A percentile compares a stretch with the other conserved stretches of the same genome.
phyloP scores from a whole-genome alignment of 1,140 invertebrate genomes.

The Orius insidiosus region DNA sequence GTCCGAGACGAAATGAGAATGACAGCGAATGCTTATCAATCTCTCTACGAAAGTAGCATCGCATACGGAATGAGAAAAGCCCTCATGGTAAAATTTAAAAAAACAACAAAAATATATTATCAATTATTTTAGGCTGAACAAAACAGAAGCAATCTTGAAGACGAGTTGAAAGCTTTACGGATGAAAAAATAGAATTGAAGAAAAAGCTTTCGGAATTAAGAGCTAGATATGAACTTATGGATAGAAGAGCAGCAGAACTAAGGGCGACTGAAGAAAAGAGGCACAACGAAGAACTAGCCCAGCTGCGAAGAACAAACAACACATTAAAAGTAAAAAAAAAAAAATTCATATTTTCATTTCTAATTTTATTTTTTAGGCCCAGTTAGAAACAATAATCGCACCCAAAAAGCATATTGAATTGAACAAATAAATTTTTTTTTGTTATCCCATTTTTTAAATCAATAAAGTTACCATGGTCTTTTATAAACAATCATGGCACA shows the following conservation, averaged over 20 bases:
- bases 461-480: no score
- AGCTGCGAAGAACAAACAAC: conserved; percentile 79
- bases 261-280: conserved; percentile 76
- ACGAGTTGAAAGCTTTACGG: conserved; percentile 39
- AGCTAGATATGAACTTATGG: conserved; percentile 58
- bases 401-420: no score
- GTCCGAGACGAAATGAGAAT: conserved; percentile 90
- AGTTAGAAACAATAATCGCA: no score
- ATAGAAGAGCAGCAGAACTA: conserved; percentile 46
- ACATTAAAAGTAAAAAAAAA: conserved; percentile 81
- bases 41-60: conserved; percentile 90
- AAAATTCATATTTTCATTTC: no score
- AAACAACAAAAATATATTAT: no score
- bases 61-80: conserved; percentile 97
- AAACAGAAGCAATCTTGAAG: conserved; percentile 52
- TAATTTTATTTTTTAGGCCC: no score
- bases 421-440: no score
- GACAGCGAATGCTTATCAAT: conserved; percentile 88
- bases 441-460: no score
- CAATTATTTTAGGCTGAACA: conserved; percentile 36
- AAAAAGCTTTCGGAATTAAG: conserved; percentile 63
- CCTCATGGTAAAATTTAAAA: conserved; percentile 43
- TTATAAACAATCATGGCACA: no score
- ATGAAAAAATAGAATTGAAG: conserved; percentile 56
- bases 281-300: conserved; percentile 74